Evolutionary conservation across 2,797 vertebrate genomes (phyloP).

Genomic region (Cuniculus paca): DNA sequence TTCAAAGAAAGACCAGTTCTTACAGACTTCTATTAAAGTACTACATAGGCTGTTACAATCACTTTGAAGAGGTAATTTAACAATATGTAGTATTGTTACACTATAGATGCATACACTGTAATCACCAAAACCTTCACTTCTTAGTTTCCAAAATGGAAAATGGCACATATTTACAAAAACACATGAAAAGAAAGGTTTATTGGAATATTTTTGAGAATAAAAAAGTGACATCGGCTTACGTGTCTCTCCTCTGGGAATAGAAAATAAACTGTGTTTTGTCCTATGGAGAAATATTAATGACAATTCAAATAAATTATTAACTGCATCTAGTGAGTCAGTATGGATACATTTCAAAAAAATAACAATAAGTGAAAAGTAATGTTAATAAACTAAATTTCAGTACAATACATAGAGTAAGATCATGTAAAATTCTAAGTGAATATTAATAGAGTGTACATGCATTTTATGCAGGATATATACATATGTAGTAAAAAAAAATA

Average conservation of each 20-base stretch:
- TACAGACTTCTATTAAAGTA: background rate
- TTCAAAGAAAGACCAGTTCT: background rate
- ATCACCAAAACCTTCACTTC: background rate
- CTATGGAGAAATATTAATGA: background rate
- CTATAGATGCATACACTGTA: background rate
- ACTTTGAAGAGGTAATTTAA: background rate
- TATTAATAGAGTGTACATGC: background rate
- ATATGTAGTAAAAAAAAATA: background rate
- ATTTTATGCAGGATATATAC: background rate
- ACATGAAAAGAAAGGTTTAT: background rate
- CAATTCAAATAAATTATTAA: conserved; percentile 10
- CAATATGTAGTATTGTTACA: background rate
- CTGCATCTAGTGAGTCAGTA: background rate
- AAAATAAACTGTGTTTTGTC: background rate
- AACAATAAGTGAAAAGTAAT: background rate
- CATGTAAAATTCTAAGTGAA: background rate
- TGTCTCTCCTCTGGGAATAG: background rate
- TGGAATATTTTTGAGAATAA: background rate
- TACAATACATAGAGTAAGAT: background rate
- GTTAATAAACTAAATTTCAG: background rate
- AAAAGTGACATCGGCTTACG: background rate
- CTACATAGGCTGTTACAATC: background rate
- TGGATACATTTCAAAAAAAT: conserved; percentile 5
- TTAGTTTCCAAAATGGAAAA: background rate
- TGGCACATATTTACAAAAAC: background rate